Percentiles rank a stretch among this genome's conserved stretches.
phyloP scores from a whole-genome alignment of 2,113 vertebrate species.

The Macroglossus sobrinus region DNA sequence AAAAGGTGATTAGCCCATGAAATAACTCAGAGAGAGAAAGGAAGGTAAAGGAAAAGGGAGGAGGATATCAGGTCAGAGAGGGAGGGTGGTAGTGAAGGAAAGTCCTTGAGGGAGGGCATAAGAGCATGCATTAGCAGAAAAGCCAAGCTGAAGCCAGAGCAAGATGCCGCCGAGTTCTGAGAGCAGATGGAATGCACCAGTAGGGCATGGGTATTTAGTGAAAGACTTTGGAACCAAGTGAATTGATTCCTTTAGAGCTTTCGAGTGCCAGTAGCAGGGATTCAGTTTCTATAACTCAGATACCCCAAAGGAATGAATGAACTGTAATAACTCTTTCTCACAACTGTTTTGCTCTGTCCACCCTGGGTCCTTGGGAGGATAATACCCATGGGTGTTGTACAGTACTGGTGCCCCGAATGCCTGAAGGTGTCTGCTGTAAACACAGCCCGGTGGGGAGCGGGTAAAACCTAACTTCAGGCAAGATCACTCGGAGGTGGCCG shows the following conservation, averaged over 20 bases:
- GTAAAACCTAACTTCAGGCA: not conserved
- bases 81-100: not conserved
- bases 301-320: not conserved
- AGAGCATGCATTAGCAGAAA: accelerated
- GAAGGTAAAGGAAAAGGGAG: not conserved
- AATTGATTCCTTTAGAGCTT: not conserved
- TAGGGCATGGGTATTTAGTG: not conserved
- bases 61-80: not conserved
- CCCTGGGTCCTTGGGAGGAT: not conserved
- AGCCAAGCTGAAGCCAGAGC: not conserved
- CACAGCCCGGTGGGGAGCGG: accelerated
- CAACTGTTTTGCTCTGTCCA: not conserved
- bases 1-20: not conserved
- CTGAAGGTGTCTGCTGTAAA: not conserved
- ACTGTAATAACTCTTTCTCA: not conserved
- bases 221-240: not conserved
- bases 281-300: not conserved
- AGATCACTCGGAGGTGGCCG: not conserved
- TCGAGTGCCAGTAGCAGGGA: not conserved
- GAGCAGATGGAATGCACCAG: accelerated
- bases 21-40: not conserved
- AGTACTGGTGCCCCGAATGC: not conserved
- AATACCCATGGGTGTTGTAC: not conserved
- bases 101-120: not conserved
- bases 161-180: too few species aligned